Percentiles rank a stretch among this genome's conserved stretches.
phyloP scores from a whole-genome alignment of 2,797 vertebrate species.

The Microchirus variegatus region DNA sequence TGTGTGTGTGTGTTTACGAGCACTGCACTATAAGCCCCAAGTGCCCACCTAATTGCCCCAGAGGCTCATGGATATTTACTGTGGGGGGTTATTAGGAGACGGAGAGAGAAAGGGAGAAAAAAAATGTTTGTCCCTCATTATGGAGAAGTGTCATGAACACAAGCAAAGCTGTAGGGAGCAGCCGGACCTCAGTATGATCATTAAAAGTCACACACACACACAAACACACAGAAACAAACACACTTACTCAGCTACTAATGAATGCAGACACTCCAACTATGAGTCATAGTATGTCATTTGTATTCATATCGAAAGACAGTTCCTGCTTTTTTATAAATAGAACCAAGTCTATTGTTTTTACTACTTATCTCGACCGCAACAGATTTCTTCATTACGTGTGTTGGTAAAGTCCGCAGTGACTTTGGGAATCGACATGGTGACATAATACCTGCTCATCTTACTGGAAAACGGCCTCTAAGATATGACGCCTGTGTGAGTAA shows the following conservation, averaged over 20 bases:
- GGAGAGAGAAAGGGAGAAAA: slow-evolving; percentile 16
- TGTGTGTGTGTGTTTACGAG: slow-evolving; percentile 32
- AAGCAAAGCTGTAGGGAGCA: slow-evolving; percentile 44
- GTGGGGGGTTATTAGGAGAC: slow-evolving; percentile 59
- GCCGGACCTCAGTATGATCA: slow-evolving; percentile 44
- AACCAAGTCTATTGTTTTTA: neutral
- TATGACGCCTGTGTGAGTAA: neutral
- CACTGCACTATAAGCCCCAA: slow-evolving; percentile 53
- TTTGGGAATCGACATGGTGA: neutral
- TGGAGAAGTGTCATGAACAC: slow-evolving; percentile 63
- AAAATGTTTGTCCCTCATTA: slow-evolving; percentile 71
- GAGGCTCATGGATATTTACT: slow-evolving; percentile 71
- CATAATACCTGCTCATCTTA: neutral
- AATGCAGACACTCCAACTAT: slow-evolving; percentile 51
- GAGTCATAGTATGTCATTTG: slow-evolving; percentile 51
- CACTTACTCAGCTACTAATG: slow-evolving; percentile 43
- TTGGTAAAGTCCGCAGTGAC: neutral
- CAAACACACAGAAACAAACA: slow-evolving; percentile 35
- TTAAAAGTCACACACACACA: slow-evolving; percentile 36
- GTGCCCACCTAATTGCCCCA: slow-evolving; percentile 68
- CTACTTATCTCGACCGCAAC: neutral
- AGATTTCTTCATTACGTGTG: slow-evolving; percentile 3
- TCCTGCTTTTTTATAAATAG: slow-evolving; percentile 25
- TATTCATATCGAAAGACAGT: slow-evolving; percentile 39
- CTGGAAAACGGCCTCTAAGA: neutral